Percentiles rank a stretch among this genome's conserved stretches.
Evolutionary conservation across 2,113 vertebrate genomes (phyloP).

Genomic region (Serilophus lunatus): DNA sequence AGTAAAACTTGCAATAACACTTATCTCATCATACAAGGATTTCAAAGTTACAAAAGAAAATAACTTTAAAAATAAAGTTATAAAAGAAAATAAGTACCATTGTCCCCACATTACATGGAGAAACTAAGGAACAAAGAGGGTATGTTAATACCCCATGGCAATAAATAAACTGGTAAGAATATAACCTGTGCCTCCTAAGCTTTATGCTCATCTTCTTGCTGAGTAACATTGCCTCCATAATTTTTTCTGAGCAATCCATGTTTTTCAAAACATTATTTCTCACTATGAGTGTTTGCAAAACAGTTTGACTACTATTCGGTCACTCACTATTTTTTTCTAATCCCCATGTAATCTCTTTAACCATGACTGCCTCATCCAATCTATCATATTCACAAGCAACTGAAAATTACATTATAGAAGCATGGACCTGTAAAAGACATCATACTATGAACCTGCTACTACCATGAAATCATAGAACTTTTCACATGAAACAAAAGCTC

Average conservation of each 20-base stretch:
- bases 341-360: constrained; percentile 20
- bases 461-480: not conserved
- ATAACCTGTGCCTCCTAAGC: not conserved
- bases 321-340: not conserved
- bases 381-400: not conserved
- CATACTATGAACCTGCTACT: not conserved
- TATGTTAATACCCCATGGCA: not conserved
- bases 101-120: not conserved
- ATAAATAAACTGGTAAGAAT: not conserved
- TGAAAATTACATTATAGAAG: not conserved
- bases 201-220: not conserved
- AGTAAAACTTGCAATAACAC: not conserved
- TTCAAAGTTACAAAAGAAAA: not conserved
- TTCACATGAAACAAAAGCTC: constrained; percentile 18
- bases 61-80: too few relatives aligned
- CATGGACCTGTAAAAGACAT: not conserved
- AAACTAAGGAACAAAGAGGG: not conserved
- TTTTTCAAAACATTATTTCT: not conserved
- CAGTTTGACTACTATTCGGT: not conserved
- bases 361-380: not conserved
- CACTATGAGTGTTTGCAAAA: not conserved
- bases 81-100: not conserved
- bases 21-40: not conserved
- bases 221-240: not conserved
- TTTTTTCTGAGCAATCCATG: not conserved